Base-by-base conservation (phyloP, 2,888 invertebrate genomes). In the Carcina quercana region DNA sequence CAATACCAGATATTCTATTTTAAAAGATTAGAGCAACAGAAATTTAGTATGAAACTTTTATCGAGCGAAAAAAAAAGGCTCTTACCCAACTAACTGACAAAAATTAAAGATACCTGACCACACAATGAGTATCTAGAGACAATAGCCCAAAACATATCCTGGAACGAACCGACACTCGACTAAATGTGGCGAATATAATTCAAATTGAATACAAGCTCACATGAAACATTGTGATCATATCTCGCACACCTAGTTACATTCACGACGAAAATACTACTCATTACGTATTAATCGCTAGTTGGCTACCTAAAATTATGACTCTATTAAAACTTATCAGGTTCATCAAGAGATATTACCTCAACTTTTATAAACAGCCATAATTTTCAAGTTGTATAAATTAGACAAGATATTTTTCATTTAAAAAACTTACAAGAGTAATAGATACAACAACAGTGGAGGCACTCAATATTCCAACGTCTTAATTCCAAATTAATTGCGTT, bases 131-230 rank as follows among this genome's bases (percentile, higher is more conserved):
- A n/a, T n/a, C n/a, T n/a, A n/a, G n/a, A n/a, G n/a, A n/a, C n/a
- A n/a, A n/a, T n/a, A n/a, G n/a, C n/a, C n/a, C n/a, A n/a, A n/a
- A n/a, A n/a, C n/a, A n/a, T n/a, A n/a, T n/a, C n/a, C n/a, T n/a
- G n/a, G n/a, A n/a, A n/a, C n/a, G n/a, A n/a, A n/a, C n/a, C n/a
- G n/a, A n/a, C n/a, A n/a, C n/a, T n/a, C n/a, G n/a, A n/a, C n/a
- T n/a, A n/a, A n/a, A n/a, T n/a, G n/a, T n/a, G n/a, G n/a, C n/a
- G n/a, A n/a, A n/a, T n/a, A n/a, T n/a, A n/a, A n/a, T n/a, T n/a
- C 69, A 73, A 80, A 79, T 79, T 78, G 75, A 80, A 80, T 28
- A 32, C 59, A 53, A 43, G 28, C 52, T 51, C 53, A 61, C 51
- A 55, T 59, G 52, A 57, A 12, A 50, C 56, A 54, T 50, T 45